Evolutionary conservation across 2,888 invertebrate genomes (phyloP).

Genomic region (Lordiphosa fenestrarum): DNA sequence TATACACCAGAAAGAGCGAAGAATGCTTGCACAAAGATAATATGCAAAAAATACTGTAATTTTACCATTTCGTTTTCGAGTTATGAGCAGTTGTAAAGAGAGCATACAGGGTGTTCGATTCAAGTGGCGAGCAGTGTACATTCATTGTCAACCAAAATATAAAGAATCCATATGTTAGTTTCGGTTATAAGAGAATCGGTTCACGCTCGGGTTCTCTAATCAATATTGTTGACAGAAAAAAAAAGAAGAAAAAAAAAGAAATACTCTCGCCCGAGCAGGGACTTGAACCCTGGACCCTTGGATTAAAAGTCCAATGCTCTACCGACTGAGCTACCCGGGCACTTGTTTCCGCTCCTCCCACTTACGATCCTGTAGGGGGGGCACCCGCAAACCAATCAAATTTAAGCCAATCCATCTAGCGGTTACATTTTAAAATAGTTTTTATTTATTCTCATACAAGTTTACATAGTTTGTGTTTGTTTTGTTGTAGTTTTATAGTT

Average conservation of each 20-base stretch:
- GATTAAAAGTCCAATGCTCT: conserved; percentile 81
- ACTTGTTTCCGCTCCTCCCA: conserved; percentile 2
- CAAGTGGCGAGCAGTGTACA: too few species aligned
- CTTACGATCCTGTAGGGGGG: not conserved
- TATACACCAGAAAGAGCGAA: too few species aligned
- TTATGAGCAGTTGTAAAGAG: too few species aligned
- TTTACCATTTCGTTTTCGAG: too few species aligned
- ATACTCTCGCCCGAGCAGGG: conserved; percentile 79
- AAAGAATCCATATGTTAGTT: too few species aligned
- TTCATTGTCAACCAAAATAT: too few species aligned
- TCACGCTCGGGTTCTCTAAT: too few species aligned
- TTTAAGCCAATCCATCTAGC: not conserved
- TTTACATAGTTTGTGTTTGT: conserved; percentile 57
- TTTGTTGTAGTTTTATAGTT: conserved; percentile 60
- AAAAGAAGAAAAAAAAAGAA: conserved; percentile 36
- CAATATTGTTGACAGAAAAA: too few species aligned
- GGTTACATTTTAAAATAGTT: conserved; percentile 68
- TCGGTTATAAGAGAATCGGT: too few species aligned
- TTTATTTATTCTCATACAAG: conserved; percentile 69
- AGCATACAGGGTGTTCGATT: too few species aligned
- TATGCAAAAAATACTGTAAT: too few species aligned
- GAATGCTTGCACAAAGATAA: too few species aligned
- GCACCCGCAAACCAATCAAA: not conserved
- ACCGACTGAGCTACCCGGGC: conserved; percentile 81
- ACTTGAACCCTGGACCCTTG: conserved; percentile 81